These are phyloP conservation scores for Lypha dubia DNA, from an alignment of 2,888 invertebrate species.

Conservation along the genomic window DNA sequence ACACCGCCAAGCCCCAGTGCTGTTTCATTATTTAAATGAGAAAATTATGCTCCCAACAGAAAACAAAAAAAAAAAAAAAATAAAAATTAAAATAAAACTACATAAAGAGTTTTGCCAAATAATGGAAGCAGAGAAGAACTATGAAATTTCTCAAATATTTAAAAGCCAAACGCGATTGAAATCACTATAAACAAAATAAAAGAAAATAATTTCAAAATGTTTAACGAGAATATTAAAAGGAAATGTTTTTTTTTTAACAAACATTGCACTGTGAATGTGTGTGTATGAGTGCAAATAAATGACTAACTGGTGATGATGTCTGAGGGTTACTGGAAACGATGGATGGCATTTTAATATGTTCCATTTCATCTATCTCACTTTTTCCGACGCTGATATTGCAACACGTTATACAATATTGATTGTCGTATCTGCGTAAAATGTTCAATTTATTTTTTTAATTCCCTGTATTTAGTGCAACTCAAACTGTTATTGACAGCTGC, in stretches of 20 bases:
- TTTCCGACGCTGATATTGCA: constrained; percentile 25
- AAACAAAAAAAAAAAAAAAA: neutral
- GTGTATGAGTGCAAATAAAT: constrained; percentile 1
- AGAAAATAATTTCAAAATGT: constrained; percentile 19
- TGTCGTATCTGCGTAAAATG: constrained; percentile 36
- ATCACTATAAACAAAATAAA: constrained; percentile 4
- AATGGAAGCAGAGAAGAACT: neutral
- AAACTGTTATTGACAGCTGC: constrained; percentile 67
- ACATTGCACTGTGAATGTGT: neutral
- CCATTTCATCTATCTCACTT: constrained; percentile 4
- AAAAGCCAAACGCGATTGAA: constrained; percentile 1
- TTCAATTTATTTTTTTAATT: constrained; percentile 63
- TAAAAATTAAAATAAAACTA: neutral
- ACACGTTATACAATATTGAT: constrained; percentile 43
- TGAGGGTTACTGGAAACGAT: constrained; percentile 18
- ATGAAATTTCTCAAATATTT: constrained; percentile 1
- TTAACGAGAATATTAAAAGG: constrained; percentile 3
- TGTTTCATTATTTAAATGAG: too few relatives aligned
- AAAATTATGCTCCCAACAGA: neutral
- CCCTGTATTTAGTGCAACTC: constrained; percentile 49
- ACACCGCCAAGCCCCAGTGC: too few relatives aligned
- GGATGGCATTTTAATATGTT: constrained; percentile 23
- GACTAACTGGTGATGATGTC: constrained; percentile 27
- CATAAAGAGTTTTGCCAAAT: constrained; percentile 3
- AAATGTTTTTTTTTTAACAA: neutral